A percentile compares a stretch with the other conserved stretches of the same genome.
phyloP scores from a whole-genome alignment of 2,888 invertebrate genomes.

The Acronicta psi region DNA sequence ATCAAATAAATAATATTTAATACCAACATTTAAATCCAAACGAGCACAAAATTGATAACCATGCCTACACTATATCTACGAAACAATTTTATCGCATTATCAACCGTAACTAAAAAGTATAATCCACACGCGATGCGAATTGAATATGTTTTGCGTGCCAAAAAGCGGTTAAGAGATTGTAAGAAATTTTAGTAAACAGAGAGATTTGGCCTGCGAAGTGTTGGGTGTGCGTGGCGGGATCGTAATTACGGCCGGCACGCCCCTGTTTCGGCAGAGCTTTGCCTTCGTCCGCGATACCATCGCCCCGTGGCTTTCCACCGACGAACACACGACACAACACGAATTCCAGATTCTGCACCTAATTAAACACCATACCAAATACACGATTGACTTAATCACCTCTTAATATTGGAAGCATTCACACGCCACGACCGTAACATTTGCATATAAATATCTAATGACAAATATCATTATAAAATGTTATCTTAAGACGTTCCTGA shows the following conservation, averaged over 20 bases:
- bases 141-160: conserved; percentile 80
- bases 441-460: conserved; percentile 74
- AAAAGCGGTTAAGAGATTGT: conserved; percentile 78
- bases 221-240: conserved; percentile 72
- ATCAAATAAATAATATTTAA: conserved; percentile 54
- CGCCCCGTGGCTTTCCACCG: conserved; percentile 69
- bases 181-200: conserved; percentile 80
- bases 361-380: conserved; percentile 74
- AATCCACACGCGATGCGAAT: conserved; percentile 81
- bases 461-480: conserved; percentile 83
- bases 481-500: conserved; percentile 65
- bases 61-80: conserved; percentile 60
- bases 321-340: conserved; percentile 63
- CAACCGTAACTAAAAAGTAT: conserved; percentile 76
- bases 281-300: conserved; percentile 74
- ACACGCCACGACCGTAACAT: conserved; percentile 69
- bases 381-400: conserved; percentile 63
- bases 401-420: conserved; percentile 62
- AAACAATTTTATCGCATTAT: conserved; percentile 68
- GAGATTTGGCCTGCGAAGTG: conserved; percentile 70
- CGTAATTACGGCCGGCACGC: conserved; percentile 80
- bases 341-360: conserved; percentile 77
- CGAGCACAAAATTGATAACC: conserved; percentile 67
- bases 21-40: conserved; percentile 62
- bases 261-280: conserved; percentile 77